Evolutionary conservation across 1,140 invertebrate genomes (phyloP), one percentile per base, ranked within the genome.

Genomic region (Lysiphlebus fabarum): DNA sequence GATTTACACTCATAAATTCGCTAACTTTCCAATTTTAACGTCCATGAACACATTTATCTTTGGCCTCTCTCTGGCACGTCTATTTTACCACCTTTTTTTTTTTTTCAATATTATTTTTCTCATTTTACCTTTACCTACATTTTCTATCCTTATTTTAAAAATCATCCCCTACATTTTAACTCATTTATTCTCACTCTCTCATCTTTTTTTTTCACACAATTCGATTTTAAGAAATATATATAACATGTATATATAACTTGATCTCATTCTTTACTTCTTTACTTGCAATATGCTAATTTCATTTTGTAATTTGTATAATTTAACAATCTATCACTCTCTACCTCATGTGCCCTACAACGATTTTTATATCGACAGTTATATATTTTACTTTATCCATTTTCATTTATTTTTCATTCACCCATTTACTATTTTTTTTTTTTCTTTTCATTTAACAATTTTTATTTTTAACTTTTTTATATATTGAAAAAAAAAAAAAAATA

Each of bases 251-350:
- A 38, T 36, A 5, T 12, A 38, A 11, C 36, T 34, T 37, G 49
- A 51, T n/a, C 34, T 51, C 49, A 51, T 51, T 51, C 36, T 36
- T 51, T 14, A n/a, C 34, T 51, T 51, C 36, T 36, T 51, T 14
- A n/a, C 34, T 37, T 51, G 49, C 49, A 51, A 37, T 51, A 51
- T 51, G 65, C 67, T 68, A 70, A 70, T 70, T 26, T 65, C 62
- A 51, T 61, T 26, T 58, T 53, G 69, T 65, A 67, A 69, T 70
- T 68, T 70, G 69, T 70, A 68, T 70, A 67, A 68, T 70, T 70
- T 62, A 62, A 65, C 63, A 67, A 70, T 70, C 68, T 63, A 65
- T 68, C 49, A 51, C 49, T 12, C 6, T n/a, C 36, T 34, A 51
- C 5, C 38, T 36, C 49, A 33, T n/a, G 36, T 12, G 36, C 17